These are phyloP conservation scores for Charadrius vociferus DNA, from an alignment of 2,113 vertebrate genomes.

Conservation along the genomic window DNA sequence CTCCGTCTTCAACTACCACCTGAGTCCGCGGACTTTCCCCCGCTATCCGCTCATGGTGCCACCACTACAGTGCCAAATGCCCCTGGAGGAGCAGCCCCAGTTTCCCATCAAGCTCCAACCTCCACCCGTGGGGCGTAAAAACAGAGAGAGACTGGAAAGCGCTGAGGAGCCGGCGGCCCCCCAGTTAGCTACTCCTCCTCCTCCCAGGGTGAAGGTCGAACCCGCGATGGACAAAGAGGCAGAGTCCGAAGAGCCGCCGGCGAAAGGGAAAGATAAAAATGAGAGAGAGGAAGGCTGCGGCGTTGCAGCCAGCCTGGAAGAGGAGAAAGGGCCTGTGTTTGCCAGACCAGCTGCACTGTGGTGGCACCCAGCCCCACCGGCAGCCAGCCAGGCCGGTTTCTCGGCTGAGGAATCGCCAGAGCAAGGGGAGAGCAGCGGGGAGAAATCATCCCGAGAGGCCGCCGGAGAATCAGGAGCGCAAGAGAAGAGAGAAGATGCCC, in stretches of 20 bases:
- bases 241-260: neutral
- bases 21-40: constrained; percentile 81
- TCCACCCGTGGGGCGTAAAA: constrained; percentile 69
- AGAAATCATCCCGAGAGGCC: neutral
- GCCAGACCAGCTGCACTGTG: constrained; percentile 34
- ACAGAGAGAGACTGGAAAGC: constrained; percentile 64
- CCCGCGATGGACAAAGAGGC: constrained; percentile 42
- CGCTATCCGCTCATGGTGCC: constrained; percentile 78
- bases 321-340: neutral
- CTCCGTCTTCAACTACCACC: constrained; percentile 82
- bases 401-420: constrained; percentile 1
- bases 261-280: neutral
- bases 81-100: constrained; percentile 67
- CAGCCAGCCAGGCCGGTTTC: neutral
- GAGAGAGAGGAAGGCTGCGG: neutral
- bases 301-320: neutral
- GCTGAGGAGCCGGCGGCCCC: neutral
- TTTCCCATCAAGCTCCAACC: constrained; percentile 81
- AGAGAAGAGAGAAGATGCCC: constrained; percentile 74
- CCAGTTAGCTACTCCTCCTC: neutral
- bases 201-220: constrained; percentile 71
- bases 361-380: neutral
- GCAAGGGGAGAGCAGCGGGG: constrained; percentile 21
- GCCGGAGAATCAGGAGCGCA: fast-evolving
- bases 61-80: constrained; percentile 61